These are phyloP conservation scores for Thamnophis sirtalis DNA, from an alignment of 2,113 vertebrate genomes.

Conservation along the genomic window DNA sequence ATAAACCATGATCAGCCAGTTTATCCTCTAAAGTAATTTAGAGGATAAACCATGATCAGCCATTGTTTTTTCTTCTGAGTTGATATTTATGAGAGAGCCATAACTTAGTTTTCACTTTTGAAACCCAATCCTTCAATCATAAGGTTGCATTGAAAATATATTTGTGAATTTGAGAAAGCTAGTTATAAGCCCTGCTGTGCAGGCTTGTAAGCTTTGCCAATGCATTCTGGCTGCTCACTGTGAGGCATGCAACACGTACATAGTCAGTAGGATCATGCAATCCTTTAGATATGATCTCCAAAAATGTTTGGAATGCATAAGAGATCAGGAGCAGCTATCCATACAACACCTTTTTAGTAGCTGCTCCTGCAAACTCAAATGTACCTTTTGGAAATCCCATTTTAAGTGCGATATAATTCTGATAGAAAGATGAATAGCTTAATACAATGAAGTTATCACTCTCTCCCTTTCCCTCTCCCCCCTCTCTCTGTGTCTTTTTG, in stretches of 20 bases:
- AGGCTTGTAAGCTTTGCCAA: neutral
- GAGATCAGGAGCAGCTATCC: neutral
- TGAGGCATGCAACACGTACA: neutral
- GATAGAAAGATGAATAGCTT: neutral
- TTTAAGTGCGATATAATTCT: neutral
- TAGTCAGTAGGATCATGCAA: neutral
- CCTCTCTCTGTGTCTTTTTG: no score
- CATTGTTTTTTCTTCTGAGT: neutral
- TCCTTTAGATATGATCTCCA: neutral
- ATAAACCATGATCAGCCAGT: neutral
- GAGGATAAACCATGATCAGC: neutral
- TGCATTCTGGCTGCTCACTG: neutral
- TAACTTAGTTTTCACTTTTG: neutral
- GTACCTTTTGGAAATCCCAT: neutral
- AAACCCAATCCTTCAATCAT: neutral
- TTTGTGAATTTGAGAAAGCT: neutral
- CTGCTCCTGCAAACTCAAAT: neutral
- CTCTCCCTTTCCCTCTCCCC: no score
- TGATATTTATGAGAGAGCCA: neutral
- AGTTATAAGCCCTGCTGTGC: neutral
- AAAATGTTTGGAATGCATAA: neutral
- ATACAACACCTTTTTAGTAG: neutral
- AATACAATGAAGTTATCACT: neutral
- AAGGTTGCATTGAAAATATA: neutral
- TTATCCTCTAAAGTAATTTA: neutral